Base-by-base conservation (phyloP, 2,888 invertebrate species). In the Teinopalpus imperialis region DNA sequence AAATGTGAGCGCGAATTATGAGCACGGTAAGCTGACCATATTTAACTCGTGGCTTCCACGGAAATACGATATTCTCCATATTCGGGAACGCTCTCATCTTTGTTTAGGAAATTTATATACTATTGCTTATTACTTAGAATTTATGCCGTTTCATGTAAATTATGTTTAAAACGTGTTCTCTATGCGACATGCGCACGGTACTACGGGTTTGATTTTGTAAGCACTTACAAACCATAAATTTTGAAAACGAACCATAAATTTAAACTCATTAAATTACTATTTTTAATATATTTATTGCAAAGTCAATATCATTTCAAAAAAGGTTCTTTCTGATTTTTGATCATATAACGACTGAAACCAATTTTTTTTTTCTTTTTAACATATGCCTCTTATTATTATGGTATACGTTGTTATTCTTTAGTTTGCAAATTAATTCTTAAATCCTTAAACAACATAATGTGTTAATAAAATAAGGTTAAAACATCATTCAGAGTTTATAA, bases 41-140 rank as follows among this genome's bases (percentile, higher is more conserved):
- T 59, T 61, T 56, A 63, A 52, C 51, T 55, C 55, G 57, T 55
- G 52, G 52, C 51, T 56, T 57, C 57, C 49, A 52, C 43, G 56
- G 57, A 59, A 52, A 55, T 57, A 56, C 54, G 53, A 50, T 48
- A 46, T 52, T 49, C 46, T 52, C 60, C 59, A 55, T 62, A 62
- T 61, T 57, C 49, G 59, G 61, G 50, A 41, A 36, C 13, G 35
- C 35, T 46, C 41, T 41, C 41, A 30, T 46, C 35, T 35, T 46
- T 41, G 41, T 46, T 36, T 18, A 10, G 40, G 30, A 30, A 46
- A 46, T 35, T 46, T 41, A 41, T 46, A 14, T 35, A 35, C 30
- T 41, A 46, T 27, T 34, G 26, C 39, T 20, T 41, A 35, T 46
- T 35, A 29, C 46, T 41, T 29, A 23, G 35, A 35, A 36, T 35